phyloP scores from a whole-genome alignment of 2,888 invertebrate species.

The Paralinhomoeus sp. region DNA sequence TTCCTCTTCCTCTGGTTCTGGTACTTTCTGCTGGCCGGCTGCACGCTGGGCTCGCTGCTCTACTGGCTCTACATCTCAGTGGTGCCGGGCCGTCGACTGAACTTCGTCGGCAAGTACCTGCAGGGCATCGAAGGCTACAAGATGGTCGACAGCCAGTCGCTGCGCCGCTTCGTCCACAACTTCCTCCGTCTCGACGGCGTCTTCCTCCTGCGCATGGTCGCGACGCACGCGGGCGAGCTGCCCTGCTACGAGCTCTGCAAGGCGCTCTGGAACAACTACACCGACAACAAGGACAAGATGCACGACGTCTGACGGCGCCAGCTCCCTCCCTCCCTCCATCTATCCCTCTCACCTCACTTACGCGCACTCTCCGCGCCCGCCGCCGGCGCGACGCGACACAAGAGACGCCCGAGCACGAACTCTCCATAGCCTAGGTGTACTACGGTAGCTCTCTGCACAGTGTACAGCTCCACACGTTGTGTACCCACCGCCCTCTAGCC shows the following conservation, averaged over 20 bases:
- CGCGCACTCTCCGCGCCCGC: neutral
- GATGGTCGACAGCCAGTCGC: conserved; percentile 24
- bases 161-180: conserved; percentile 22
- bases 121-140: conserved; percentile 26
- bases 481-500: too few relatives aligned
- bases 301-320: conserved; percentile 22
- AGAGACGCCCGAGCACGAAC: too few relatives aligned
- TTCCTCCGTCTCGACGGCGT: conserved; percentile 25
- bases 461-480: too few relatives aligned
- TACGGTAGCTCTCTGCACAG: too few relatives aligned
- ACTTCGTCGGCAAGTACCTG: conserved; percentile 25
- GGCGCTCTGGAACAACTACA: conserved; percentile 22
- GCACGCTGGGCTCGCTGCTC: conserved; percentile 22
- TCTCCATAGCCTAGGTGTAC: too few relatives aligned
- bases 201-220: conserved; percentile 24
- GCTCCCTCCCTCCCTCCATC: too few relatives aligned
- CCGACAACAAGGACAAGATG: conserved; percentile 22
- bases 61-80: conserved; percentile 25
- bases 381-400: too few relatives aligned
- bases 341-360: too few relatives aligned
- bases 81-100: conserved; percentile 23
- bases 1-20: conserved; percentile 25
- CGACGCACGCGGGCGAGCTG: conserved; percentile 24
- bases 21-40: conserved; percentile 23
- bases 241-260: conserved; percentile 25